These are phyloP conservation scores for Halictus rubicundus DNA, from an alignment of 1,140 invertebrate genomes.

Conservation along the genomic window DNA sequence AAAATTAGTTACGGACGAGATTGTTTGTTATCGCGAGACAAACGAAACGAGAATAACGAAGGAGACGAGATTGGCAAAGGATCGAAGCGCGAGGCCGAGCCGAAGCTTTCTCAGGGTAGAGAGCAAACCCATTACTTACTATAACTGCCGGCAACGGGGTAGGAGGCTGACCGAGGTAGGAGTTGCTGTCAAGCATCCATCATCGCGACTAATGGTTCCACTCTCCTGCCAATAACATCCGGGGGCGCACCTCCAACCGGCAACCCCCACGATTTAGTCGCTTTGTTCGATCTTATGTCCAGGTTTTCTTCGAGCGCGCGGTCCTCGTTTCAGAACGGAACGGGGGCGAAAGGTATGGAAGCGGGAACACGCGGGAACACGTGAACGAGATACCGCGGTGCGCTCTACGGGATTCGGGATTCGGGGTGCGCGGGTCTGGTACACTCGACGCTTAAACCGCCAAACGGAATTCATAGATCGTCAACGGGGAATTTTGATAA, in stretches of 20 bases:
- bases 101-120: constrained; percentile 75
- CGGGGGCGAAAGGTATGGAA: too few relatives aligned
- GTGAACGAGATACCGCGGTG: too few relatives aligned
- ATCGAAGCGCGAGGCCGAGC: constrained; percentile 58
- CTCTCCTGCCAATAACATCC: constrained; percentile 80
- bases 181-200: constrained; percentile 80
- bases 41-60: constrained; percentile 20
- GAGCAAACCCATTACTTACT: constrained; percentile 80
- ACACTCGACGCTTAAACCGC: not conserved
- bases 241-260: constrained; percentile 59
- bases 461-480: not conserved
- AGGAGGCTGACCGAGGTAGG: constrained; percentile 69
- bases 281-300: constrained; percentile 56
- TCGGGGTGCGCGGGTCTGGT: not conserved
- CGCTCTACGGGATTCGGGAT: too few relatives aligned
- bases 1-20: constrained; percentile 80
- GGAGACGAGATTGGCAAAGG: constrained; percentile 39
- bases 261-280: constrained; percentile 54
- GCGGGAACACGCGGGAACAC: not conserved
- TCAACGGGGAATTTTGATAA: not conserved
- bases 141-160: constrained; percentile 79
- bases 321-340: too few relatives aligned
- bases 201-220: constrained; percentile 79
- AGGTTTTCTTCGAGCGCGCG: constrained; percentile 1
- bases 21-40: constrained; percentile 79